Evolutionary conservation across 2,797 vertebrate species (phyloP), one percentile per base, ranked within the genome.

Genomic region (Enteromius trimaculatus): DNA sequence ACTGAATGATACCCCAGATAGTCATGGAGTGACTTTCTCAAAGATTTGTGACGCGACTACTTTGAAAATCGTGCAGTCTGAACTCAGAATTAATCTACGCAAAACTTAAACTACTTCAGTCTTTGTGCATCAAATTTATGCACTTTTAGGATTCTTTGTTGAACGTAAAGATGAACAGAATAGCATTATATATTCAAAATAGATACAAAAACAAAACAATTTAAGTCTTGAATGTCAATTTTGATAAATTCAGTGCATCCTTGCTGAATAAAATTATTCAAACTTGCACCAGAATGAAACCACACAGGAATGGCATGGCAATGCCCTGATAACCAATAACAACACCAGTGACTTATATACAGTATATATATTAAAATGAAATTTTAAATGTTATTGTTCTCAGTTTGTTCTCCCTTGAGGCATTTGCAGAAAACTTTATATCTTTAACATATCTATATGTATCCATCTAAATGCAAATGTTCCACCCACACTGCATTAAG

Each of bases 381-480:
- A 72, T 70, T 72, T 78, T 53, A 14, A 29, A 29, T 86, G 70
- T 39, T 75, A 66, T 77, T 78, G 31, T 76, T 79, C 55, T 60
- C 68, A 80, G 62, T 84, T 68, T 60, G 60, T 82, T 71, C 14
- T 49, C 74, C 60, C 60, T 79, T 17, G 53, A 66, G 42, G 81
- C 88, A 89, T 72, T 83, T 80, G 79, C 72, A 29, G 87, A 89
- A 86, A 85, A 89, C 19, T 90, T 91, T 90, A 10, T 86, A 87
- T 92, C 89, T 92, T 88, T 91, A 92, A 92, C 90, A 91, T 86
- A 90, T 91, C 91, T 93, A 94, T 94, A 93, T 88, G 88, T 90
- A 93, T 90, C 92, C 89, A 95, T 96, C 94, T 96, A 96, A 94
- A 95, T 94, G 93, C 92, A 93, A 95, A 95, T 95, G 89, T 88